These are phyloP conservation scores for Phragmatobia fuliginosa DNA, from an alignment of 2,888 invertebrate species.

Conservation along the genomic window DNA sequence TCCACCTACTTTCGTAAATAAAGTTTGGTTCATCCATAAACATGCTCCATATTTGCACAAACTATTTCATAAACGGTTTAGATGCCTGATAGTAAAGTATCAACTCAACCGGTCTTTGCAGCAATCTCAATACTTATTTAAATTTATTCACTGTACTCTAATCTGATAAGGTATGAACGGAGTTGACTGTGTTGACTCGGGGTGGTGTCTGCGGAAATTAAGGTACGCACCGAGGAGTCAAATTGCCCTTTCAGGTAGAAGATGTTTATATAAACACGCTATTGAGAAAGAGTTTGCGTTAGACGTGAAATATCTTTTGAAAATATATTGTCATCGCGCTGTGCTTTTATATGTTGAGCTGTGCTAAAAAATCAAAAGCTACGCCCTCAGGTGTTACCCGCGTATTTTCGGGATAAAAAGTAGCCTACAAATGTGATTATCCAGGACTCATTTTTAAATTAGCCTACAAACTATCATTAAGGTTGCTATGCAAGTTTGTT, in stretches of 20 bases:
- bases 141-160: constrained; percentile 43
- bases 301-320: not conserved
- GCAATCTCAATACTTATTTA: constrained; percentile 31
- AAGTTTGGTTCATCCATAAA: not conserved
- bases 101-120: not conserved
- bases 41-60: not conserved
- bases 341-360: not conserved
- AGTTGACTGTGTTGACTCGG: constrained; percentile 8
- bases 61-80: not conserved
- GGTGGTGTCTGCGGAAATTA: constrained; percentile 38
- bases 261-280: constrained; percentile 1
- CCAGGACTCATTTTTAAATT: too few species aligned
- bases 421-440: too few species aligned
- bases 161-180: constrained; percentile 36
- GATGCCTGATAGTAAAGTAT: not conserved
- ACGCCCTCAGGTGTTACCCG: too few species aligned
- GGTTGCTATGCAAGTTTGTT: too few species aligned
- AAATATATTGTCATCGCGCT: not conserved
- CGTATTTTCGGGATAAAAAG: too few species aligned
- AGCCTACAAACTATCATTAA: too few species aligned
- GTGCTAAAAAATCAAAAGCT: too few species aligned
- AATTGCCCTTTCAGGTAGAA: constrained; percentile 16
- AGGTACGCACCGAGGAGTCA: constrained; percentile 26
- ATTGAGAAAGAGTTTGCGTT: not conserved
- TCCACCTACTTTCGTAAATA: not conserved